Percentiles rank a stretch among this genome's conserved stretches.
Conservation (phyloP, 2,797 vertebrate genomes). For the Chelon auratus region DNA sequence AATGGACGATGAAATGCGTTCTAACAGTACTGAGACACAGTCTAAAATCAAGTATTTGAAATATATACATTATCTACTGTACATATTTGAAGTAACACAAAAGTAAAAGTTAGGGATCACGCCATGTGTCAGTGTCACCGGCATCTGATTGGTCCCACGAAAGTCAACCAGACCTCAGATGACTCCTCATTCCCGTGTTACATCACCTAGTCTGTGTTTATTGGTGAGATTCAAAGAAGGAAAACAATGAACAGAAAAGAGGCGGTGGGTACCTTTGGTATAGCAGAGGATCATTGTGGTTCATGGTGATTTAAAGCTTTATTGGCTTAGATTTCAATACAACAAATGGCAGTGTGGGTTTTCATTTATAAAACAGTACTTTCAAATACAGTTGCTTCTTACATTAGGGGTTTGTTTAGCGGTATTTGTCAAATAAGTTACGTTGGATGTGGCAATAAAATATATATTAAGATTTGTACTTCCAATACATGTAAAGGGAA, state of each 20-base stretch:
- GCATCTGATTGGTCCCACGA: constrained; percentile 1
- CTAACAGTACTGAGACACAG: not conserved
- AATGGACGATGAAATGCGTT: not conserved
- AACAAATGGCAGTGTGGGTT: constrained; percentile 87
- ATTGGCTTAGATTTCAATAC: constrained; percentile 84
- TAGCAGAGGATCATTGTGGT: constrained; percentile 70
- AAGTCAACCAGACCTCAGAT: constrained; percentile 19
- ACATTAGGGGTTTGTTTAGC: constrained; percentile 53
- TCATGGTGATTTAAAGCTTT: constrained; percentile 83
- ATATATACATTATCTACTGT: not conserved
- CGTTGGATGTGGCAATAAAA: constrained; percentile 68
- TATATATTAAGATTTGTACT: constrained; percentile 69
- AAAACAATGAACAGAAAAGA: constrained; percentile 66
- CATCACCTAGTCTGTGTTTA: constrained; percentile 35
- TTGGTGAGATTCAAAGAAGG: constrained; percentile 55
- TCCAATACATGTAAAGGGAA: constrained; percentile 78
- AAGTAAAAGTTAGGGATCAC: not conserved
- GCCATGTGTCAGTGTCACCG: constrained; percentile 13
- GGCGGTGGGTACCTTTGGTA: constrained; percentile 63
- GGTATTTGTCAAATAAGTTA: constrained; percentile 58
- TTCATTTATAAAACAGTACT: constrained; percentile 84
- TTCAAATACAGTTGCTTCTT: constrained; percentile 79
- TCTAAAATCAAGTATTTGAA: not conserved
- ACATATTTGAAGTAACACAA: not conserved
- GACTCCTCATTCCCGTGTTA: constrained; percentile 19